These are phyloP conservation scores for Lithophane ornitopus DNA, from an alignment of 2,888 invertebrate genomes.

Conservation along the genomic window DNA sequence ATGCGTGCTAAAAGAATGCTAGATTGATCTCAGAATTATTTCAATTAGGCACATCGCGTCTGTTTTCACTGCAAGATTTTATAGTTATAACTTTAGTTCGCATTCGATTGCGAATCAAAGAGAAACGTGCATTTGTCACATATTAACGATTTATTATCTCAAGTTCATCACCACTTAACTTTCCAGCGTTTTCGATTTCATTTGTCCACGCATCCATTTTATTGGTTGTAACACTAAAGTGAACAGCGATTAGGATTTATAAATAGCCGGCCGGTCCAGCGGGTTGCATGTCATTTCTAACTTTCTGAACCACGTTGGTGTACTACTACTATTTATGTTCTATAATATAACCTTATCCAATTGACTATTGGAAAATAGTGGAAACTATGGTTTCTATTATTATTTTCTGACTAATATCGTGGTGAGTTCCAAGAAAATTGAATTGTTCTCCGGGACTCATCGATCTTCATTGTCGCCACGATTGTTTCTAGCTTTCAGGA, in stretches of 20 bases:
- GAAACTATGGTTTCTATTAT: neutral
- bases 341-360: neutral
- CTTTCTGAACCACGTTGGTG: conserved; percentile 28
- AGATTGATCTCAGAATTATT: neutral
- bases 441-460: neutral
- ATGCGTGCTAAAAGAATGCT: neutral
- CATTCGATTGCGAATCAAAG: neutral
- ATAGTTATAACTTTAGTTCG: neutral
- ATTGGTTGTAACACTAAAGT: conserved; percentile 49
- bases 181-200: conserved; percentile 52
- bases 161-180: conserved; percentile 27
- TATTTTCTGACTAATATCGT: neutral
- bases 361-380: neutral
- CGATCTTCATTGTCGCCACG: too few species aligned
- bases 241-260: conserved; percentile 45
- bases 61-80: neutral
- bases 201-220: conserved; percentile 43
- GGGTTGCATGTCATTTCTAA: conserved; percentile 35
- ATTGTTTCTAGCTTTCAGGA: neutral
- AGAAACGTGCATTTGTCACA: neutral
- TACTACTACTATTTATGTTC: neutral
- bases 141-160: neutral
- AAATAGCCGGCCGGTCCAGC: conserved; percentile 50
- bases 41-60: neutral
- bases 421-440: too few species aligned